These are phyloP conservation scores for Platanista minor DNA, from an alignment of 2,113 vertebrate species.

Conservation along the genomic window DNA sequence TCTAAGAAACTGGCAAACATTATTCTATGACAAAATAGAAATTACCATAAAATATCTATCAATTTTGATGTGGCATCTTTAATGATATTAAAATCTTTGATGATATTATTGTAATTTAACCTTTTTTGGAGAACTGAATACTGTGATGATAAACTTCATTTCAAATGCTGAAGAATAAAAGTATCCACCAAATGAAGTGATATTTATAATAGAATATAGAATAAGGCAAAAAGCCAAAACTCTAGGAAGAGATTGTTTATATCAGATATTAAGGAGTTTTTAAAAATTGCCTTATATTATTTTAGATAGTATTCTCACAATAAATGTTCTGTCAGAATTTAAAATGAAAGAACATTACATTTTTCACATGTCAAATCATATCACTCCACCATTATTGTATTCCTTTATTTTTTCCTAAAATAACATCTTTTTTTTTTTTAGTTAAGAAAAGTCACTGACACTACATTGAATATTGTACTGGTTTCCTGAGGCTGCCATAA, in stretches of 20 bases:
- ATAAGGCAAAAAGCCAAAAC: conserved; percentile 35
- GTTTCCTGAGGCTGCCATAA: not conserved
- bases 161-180: conserved; percentile 50
- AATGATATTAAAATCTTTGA: conserved; percentile 47
- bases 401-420: not conserved
- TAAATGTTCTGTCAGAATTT: not conserved
- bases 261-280: not conserved
- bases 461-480: not conserved
- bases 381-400: not conserved
- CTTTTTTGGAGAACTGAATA: not conserved
- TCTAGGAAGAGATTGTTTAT: conserved; percentile 5
- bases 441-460: not conserved
- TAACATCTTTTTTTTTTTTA: not conserved
- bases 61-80: conserved; percentile 38
- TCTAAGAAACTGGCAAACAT: conserved; percentile 63
- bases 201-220: conserved; percentile 1
- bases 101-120: conserved; percentile 14
- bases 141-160: conserved; percentile 20
- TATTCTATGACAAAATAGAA: conserved; percentile 52
- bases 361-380: not conserved
- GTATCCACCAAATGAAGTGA: not conserved
- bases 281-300: not conserved
- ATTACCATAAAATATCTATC: conserved; percentile 46
- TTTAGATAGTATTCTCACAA: not conserved
- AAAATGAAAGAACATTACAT: not conserved